A percentile compares a stretch with the other conserved stretches of the same genome.
phyloP scores from a whole-genome alignment of 2,797 vertebrate genomes.

The Pipistrellus pygmaeus region DNA sequence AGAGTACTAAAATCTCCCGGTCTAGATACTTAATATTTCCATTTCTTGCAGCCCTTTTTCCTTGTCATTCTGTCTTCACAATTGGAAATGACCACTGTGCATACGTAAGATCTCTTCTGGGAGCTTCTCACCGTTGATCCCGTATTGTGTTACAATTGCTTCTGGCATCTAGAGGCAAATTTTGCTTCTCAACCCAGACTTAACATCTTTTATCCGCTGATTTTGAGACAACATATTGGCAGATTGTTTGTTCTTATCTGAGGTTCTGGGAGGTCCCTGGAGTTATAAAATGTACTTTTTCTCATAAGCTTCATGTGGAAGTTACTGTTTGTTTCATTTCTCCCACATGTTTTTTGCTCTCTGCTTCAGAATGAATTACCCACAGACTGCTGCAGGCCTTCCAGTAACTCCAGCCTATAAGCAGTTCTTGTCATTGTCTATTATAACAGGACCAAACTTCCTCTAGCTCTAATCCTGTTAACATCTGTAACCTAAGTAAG shows the following conservation, averaged over 20 bases:
- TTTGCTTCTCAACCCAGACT: slow-evolving; percentile 64
- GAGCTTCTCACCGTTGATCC: slow-evolving; percentile 62
- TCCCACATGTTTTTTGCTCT: slow-evolving; percentile 17
- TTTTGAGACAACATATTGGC: slow-evolving; percentile 70
- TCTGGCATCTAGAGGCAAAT: slow-evolving; percentile 77
- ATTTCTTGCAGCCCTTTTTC: slow-evolving; percentile 49
- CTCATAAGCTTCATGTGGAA: slow-evolving; percentile 63
- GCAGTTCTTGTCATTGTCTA: not conserved
- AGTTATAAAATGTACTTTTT: slow-evolving; percentile 62
- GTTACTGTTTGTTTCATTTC: slow-evolving; percentile 47
- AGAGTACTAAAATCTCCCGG: slow-evolving; percentile 25
- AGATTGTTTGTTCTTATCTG: slow-evolving; percentile 71
- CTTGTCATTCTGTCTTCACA: not conserved
- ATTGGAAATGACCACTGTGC: slow-evolving; percentile 71
- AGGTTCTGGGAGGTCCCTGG: slow-evolving; percentile 61
- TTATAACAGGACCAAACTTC: not conserved
- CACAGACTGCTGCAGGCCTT: not conserved
- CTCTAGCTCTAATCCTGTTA: slow-evolving; percentile 29
- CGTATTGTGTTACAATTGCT: slow-evolving; percentile 69
- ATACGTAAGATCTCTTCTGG: slow-evolving; percentile 66
- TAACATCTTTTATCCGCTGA: slow-evolving; percentile 61
- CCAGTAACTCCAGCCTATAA: not conserved
- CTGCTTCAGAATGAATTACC: slow-evolving; percentile 40
- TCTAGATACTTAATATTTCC: slow-evolving; percentile 50
- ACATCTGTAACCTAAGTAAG: slow-evolving; percentile 9